Percentiles rank a stretch among this genome's conserved stretches.
Conservation (phyloP, 2,888 invertebrate genomes). For the Eupithecia exiguata region DNA sequence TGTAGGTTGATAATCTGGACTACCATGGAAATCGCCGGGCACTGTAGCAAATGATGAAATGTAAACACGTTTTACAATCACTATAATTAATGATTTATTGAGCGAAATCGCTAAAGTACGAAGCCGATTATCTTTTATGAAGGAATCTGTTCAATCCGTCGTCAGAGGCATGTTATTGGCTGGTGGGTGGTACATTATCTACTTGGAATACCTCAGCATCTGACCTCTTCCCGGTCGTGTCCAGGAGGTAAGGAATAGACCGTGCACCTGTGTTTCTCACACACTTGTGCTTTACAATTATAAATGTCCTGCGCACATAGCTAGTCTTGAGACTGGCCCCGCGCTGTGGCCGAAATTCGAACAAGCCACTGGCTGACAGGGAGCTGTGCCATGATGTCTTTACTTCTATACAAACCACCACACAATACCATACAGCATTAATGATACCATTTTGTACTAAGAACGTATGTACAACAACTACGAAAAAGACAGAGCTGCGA, state of each 20-base stretch:
- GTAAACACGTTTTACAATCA: constrained; percentile 43
- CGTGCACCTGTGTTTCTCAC: neutral
- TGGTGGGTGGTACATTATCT: neutral
- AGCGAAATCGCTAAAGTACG: constrained; percentile 35
- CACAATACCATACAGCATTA: neutral
- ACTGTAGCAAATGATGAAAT: constrained; percentile 37
- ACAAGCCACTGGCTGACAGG: neutral
- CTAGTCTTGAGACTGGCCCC: neutral
- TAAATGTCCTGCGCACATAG: neutral
- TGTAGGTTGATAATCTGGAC: neutral
- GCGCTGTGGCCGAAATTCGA: neutral
- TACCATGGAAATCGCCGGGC: constrained; percentile 10
- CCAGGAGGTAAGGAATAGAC: no score
- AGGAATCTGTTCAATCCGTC: neutral
- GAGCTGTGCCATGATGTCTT: neutral
- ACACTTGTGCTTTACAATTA: neutral
- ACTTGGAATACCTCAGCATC: neutral
- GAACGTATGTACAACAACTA: neutral
- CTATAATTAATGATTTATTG: constrained; percentile 41
- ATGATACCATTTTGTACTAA: neutral
- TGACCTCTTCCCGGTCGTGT: neutral
- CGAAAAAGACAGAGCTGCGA: neutral
- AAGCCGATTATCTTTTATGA: constrained; percentile 1
- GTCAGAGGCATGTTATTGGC: neutral
- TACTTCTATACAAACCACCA: neutral